Evolutionary conservation across 2,888 invertebrate genomes (phyloP).

Genomic region (Rhingia campestris): DNA sequence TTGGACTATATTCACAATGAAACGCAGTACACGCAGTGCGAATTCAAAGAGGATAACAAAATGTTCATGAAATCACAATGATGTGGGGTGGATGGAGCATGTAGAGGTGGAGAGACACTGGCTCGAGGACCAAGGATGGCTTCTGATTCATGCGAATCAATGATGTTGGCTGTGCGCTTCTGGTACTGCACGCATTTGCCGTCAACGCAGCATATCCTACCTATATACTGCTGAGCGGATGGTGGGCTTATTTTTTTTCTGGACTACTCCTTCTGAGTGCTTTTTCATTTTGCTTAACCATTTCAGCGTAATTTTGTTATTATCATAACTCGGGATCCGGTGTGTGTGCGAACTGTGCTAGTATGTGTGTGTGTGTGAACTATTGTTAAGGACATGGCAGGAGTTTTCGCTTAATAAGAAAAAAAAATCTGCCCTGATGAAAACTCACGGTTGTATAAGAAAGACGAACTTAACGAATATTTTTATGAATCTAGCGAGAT

Average conservation of each 20-base stretch:
- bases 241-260: constrained; percentile 49
- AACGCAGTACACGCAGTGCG: constrained; percentile 62
- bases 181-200: constrained; percentile 54
- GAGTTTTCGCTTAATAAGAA: constrained; percentile 35
- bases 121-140: constrained; percentile 37
- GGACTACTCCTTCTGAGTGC: constrained; percentile 43
- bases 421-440: constrained; percentile 15
- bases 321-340: constrained; percentile 57
- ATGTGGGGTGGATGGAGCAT: not conserved
- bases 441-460: not conserved
- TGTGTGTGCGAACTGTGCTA: constrained; percentile 31
- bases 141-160: constrained; percentile 58
- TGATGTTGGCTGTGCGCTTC: constrained; percentile 42
- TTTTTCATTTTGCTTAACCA: constrained; percentile 34
- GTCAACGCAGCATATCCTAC: constrained; percentile 18
- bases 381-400: constrained; percentile 47
- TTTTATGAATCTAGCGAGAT: not conserved
- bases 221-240: constrained; percentile 31
- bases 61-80: constrained; percentile 57
- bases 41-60: constrained; percentile 45
- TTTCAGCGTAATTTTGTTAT: constrained; percentile 66
- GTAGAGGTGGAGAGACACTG: not conserved
- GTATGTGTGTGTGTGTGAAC: constrained; percentile 26
- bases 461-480: not conserved
- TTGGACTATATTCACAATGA: constrained; percentile 63